Percentiles rank a stretch among this genome's conserved stretches.
phyloP scores from a whole-genome alignment of 2,888 invertebrate genomes.

The Lasioglossum figueresi region DNA sequence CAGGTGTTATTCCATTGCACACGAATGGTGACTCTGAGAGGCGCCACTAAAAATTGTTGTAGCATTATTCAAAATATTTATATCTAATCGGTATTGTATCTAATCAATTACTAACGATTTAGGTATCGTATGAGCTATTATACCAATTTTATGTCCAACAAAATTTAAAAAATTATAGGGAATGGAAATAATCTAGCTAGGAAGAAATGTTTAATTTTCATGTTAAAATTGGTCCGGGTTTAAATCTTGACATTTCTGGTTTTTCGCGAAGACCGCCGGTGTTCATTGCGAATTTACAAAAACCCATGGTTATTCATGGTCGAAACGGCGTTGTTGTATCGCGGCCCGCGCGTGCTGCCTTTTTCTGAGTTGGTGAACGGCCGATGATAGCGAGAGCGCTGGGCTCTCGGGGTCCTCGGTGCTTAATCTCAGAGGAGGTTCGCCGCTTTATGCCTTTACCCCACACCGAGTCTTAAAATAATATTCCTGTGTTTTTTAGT shows the following conservation, averaged over 20 bases:
- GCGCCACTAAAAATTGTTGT: too few relatives aligned
- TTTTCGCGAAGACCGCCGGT: not conserved
- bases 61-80: too few relatives aligned
- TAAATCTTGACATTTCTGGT: not conserved
- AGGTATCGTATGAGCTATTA: too few relatives aligned
- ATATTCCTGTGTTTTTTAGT: slow-evolving; percentile 80
- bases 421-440: slow-evolving; percentile 83
- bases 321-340: slow-evolving; percentile 38
- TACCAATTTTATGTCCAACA: too few relatives aligned
- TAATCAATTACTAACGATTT: too few relatives aligned
- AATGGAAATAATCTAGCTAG: too few relatives aligned
- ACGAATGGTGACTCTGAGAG: too few relatives aligned
- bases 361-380: slow-evolving; percentile 54
- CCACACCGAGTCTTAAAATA: slow-evolving; percentile 83
- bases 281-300: not conserved
- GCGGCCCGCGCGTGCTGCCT: slow-evolving; percentile 64
- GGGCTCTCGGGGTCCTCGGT: slow-evolving; percentile 65
- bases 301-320: slow-evolving; percentile 8
- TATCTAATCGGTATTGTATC: too few relatives aligned
- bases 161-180: too few relatives aligned
- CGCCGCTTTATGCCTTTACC: slow-evolving; percentile 78
- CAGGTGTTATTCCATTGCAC: too few relatives aligned
- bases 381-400: slow-evolving; percentile 64
- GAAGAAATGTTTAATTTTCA: too few relatives aligned
- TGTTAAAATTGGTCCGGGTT: not conserved